phyloP scores from a whole-genome alignment of 2,888 invertebrate genomes.

The Agrotis segetum region DNA sequence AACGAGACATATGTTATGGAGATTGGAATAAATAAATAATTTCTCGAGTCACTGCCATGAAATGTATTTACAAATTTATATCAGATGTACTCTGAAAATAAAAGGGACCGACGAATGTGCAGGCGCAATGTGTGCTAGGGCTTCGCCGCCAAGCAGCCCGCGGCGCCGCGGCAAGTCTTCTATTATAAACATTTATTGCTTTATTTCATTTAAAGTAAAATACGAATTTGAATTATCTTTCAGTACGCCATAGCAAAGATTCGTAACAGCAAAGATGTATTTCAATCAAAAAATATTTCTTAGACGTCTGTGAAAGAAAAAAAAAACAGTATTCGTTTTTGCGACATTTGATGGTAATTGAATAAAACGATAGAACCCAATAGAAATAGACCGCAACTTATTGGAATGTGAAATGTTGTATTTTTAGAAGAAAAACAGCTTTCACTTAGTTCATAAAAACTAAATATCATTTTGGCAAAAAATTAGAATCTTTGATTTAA shows the following conservation, averaged over 20 bases:
- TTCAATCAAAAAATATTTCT: slow-evolving; percentile 59
- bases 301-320: slow-evolving; percentile 34
- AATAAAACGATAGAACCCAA: slow-evolving; percentile 49
- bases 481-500: background rate
- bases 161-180: slow-evolving; percentile 72
- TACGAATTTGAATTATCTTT: slow-evolving; percentile 75
- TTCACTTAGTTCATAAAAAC: slow-evolving; percentile 29
- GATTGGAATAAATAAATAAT: slow-evolving; percentile 32
- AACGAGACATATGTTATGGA: slow-evolving; percentile 68
- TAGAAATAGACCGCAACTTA: slow-evolving; percentile 45
- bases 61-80: slow-evolving; percentile 65
- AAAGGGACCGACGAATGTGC: slow-evolving; percentile 61
- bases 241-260: slow-evolving; percentile 56
- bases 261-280: slow-evolving; percentile 36
- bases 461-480: slow-evolving; percentile 11
- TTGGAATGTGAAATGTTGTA: slow-evolving; percentile 30
- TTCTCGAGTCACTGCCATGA: slow-evolving; percentile 26
- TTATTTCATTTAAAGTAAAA: slow-evolving; percentile 81
- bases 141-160: slow-evolving; percentile 62
- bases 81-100: slow-evolving; percentile 67
- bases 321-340: slow-evolving; percentile 20
- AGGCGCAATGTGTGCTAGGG: slow-evolving; percentile 58
- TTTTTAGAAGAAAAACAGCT: slow-evolving; percentile 30
- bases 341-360: slow-evolving; percentile 45
- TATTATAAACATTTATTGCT: slow-evolving; percentile 81